Base-by-base conservation (phyloP, 2,797 vertebrate genomes). In the Neosilurus hyrtlii region DNA sequence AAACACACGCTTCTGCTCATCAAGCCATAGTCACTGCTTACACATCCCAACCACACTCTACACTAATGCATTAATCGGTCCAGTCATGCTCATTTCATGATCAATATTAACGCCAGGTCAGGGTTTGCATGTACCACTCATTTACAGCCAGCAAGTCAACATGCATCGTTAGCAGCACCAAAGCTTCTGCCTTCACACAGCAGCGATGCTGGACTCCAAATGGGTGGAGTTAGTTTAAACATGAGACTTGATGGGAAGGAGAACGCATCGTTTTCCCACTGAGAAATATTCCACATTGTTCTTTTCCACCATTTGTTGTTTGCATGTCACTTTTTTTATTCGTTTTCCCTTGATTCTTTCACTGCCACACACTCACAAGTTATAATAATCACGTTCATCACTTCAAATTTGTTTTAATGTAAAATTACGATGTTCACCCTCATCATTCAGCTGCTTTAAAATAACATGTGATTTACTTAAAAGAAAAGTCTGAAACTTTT, bases 11-110 rank as follows among this genome's bases (percentile, higher is more conserved):
- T 81, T 59, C 67, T 83, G 61, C 24, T 75, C 37, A 20, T 61
- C 62, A 79, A 86, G 66, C 71, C 67, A 80, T 80, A 86, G 26
- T 83, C 4, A 81, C 62, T 74, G 65, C 66, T 71, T 83, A 70
- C 67, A 59, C 72, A 83, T 62, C 62, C 35, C 80, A 79, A 80
- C 59, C 76, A 78, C 15, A 78, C 0, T 4, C 61, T 52, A 49
- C n/a, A 77, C 12, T 62, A 62, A 43, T 16, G 57, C 24, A 77
- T 26, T 62, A 63, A 30, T 62, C 18, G 75, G 59, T 77, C 75
- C n/a, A 63, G 10, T 24, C 43, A 2, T 18, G 37, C n/a, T 24
- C 75, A 80, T 79, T 54, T 54, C 63, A 30, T 43, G 43, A 43
- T 43, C 43, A 26, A 56, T 20, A 12, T 52, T 30, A 54, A 65